Base-by-base conservation (phyloP, 2,888 invertebrate species). In the Caradrina clavipalpis region DNA sequence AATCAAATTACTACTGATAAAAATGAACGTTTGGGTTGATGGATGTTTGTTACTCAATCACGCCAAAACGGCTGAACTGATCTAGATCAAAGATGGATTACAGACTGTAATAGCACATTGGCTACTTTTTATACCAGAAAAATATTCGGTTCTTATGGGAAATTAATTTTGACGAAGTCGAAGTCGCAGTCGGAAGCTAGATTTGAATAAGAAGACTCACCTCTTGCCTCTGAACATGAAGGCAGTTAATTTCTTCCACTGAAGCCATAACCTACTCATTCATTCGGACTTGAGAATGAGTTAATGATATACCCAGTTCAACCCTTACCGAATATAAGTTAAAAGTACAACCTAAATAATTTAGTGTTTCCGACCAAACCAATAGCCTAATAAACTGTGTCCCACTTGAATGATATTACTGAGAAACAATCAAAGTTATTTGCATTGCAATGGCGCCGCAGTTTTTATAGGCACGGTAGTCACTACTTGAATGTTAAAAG, bases 391-490 rank as follows among this genome's bases (percentile, higher is more conserved):
- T 75, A 75, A 80, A 62, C 54, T 50, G 54, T 61, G 83, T 58
- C 62, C 78, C 49, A 83, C 72, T 72, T 78, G 39, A 47, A 65
- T 56, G 63, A 57, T 71, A 57, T 61, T 82, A 67, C 69, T 70
- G 22, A 80, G 83, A 77, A 81, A 80, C 74, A 82, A 80, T 83
- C 82, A 82, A 73, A 76, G 66, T 63, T 68, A 82, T 82, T 83
- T 76, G 78, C 75, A 82, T 82, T 78, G 80, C 75, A 80, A 72
- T 70, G 49, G 63, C 65, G 26, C 75, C 73, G 64, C 69, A 10
- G 49, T 78, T 75, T 80, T 81, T 83, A 80, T 80, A 69, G 61
- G 50, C 65, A 64, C 54, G 49, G 57, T 15, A 57, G 58, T 8
- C 73, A 56, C 64, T 26, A 31, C 64, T 60, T 76, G 83, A 83